phyloP scores from a whole-genome alignment of 2,797 vertebrate species.

The Premnoplex brunnescens region DNA sequence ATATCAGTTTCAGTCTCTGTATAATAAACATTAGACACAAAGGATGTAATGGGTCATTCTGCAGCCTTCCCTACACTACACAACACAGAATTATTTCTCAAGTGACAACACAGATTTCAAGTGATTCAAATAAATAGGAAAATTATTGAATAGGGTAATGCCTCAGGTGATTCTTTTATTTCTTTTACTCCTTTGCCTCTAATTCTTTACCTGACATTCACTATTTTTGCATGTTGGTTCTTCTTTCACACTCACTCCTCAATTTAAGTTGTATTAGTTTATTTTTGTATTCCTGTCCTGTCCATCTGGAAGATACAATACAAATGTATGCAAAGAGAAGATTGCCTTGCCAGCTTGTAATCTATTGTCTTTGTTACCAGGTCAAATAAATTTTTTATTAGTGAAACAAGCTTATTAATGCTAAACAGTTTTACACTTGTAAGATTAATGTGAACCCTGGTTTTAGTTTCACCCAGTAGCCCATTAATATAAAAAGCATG shows the following conservation, averaged over 20 bases:
- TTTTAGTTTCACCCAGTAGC: background rate
- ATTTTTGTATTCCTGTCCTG: background rate
- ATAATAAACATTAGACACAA: background rate
- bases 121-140: background rate
- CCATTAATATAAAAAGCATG: background rate
- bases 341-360: background rate
- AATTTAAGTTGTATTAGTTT: background rate
- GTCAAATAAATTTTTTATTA: constrained; percentile 2
- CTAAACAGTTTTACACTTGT: background rate
- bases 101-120: background rate
- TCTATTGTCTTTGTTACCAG: background rate
- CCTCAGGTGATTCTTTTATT: background rate
- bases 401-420: constrained; percentile 14
- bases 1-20: background rate
- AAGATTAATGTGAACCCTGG: background rate
- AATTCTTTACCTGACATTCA: background rate
- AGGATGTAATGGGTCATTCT: background rate
- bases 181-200: background rate
- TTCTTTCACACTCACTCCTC: background rate
- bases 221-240: background rate
- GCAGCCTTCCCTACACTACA: background rate
- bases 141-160: background rate
- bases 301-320: background rate
- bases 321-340: background rate
- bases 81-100: background rate